Conservation (phyloP, 2,113 vertebrate genomes). For the Oenanthe oenanthe region DNA sequence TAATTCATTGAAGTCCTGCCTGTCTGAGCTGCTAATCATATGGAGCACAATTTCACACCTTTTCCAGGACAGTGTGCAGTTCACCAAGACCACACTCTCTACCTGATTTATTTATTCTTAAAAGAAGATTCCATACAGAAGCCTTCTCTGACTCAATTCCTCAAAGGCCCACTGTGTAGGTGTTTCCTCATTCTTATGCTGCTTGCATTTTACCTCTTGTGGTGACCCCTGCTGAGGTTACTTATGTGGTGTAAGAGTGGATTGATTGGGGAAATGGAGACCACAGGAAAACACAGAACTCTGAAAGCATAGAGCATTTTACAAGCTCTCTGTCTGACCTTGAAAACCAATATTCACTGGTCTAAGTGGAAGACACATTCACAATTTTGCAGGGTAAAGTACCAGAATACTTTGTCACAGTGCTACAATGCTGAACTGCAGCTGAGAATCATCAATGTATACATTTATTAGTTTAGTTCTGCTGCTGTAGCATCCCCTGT, state of each 20-base stretch:
- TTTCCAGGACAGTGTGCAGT: not conserved
- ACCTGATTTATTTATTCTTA: not conserved
- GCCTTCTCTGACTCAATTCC: not conserved
- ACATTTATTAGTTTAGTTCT: not conserved
- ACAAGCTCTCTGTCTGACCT: constrained; percentile 1
- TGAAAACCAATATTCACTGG: not conserved
- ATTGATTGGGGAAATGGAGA: not conserved
- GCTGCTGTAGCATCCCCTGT: not conserved
- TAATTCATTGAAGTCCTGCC: not conserved
- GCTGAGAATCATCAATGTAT: not conserved
- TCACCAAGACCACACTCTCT: not conserved
- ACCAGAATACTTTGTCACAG: not conserved
- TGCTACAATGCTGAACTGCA: not conserved
- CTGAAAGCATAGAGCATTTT: not conserved
- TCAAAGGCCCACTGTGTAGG: not conserved
- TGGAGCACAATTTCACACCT: not conserved
- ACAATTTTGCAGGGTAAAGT: not conserved
- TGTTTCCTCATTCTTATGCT: not conserved
- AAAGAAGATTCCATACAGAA: not conserved
- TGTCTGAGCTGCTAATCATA: not conserved
- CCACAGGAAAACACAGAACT: not conserved
- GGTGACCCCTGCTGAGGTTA: not conserved
- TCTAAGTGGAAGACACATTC: not conserved
- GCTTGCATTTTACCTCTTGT: not conserved
- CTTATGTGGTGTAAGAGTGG: not conserved